Evolutionary conservation across 2,113 vertebrate genomes (phyloP).

Genomic region (Hemiprocne comata): DNA sequence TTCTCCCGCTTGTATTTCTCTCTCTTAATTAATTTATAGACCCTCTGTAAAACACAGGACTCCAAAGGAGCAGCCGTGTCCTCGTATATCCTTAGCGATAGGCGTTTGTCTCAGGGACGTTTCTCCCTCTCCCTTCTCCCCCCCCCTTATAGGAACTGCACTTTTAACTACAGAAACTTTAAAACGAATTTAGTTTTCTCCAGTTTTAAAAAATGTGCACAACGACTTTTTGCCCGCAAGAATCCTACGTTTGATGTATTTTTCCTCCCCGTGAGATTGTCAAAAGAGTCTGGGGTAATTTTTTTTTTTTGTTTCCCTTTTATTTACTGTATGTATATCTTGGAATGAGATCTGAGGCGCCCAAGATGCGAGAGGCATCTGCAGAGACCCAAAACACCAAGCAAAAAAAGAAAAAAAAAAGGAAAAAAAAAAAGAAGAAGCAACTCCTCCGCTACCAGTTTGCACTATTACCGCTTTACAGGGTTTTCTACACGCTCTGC

Average conservation of each 20-base stretch:
- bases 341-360: not conserved
- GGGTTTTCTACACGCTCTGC: not conserved
- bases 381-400: not conserved
- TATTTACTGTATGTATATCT: not conserved
- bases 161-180: slow-evolving; percentile 27
- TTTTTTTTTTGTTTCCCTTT: not conserved
- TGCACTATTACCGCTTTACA: slow-evolving; percentile 55
- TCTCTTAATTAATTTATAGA: slow-evolving; percentile 35
- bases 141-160: slow-evolving; percentile 24
- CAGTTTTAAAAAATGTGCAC: not conserved
- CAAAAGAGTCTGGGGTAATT: not conserved
- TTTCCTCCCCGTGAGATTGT: not conserved
- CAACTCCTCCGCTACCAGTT: not conserved
- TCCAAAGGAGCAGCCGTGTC: not conserved
- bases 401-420: no score
- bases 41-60: not conserved
- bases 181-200: slow-evolving; percentile 7
- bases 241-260: not conserved
- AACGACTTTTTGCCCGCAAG: not conserved
- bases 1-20: not conserved
- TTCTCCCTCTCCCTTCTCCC: not conserved
- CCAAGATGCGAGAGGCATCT: not conserved
- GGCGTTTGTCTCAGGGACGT: slow-evolving; percentile 54
- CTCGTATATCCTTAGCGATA: not conserved
- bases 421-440: no score